Conservation (phyloP, 2,888 invertebrate genomes). For the Matsumyia berberina region DNA sequence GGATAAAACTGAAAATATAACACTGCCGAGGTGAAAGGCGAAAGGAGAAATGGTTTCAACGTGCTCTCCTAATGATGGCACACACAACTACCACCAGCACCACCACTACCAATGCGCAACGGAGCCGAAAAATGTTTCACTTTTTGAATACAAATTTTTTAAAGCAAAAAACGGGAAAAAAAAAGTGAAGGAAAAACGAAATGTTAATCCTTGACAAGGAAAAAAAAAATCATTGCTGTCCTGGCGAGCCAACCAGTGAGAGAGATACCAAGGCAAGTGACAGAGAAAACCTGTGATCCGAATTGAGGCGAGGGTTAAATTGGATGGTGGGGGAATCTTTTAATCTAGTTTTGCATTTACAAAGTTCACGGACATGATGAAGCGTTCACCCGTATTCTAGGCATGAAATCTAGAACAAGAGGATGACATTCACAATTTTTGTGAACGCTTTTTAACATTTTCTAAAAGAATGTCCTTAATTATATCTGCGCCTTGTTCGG, state of each 20-base stretch:
- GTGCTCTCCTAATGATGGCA: conserved; percentile 62
- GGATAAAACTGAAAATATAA: conserved; percentile 63
- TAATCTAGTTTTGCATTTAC: conserved; percentile 67
- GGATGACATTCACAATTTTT: conserved; percentile 56
- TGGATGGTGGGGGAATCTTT: conserved; percentile 71
- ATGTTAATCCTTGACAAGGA: conserved; percentile 60
- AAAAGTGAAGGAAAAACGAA: conserved; percentile 28
- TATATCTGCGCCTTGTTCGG: conserved; percentile 43
- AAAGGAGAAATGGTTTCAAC: conserved; percentile 56
- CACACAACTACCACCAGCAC: conserved; percentile 31
- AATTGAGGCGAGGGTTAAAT: conserved; percentile 69
- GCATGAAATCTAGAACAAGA: conserved; percentile 58
- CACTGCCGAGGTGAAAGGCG: conserved; percentile 45
- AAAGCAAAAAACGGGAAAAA: conserved; percentile 27
- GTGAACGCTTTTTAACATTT: conserved; percentile 32
- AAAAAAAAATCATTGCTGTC: conserved; percentile 37
- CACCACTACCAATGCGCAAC: conserved; percentile 53
- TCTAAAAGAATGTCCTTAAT: conserved; percentile 65
- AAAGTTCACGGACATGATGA: conserved; percentile 72
- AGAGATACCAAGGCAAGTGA: conserved; percentile 58
- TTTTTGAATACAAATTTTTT: conserved; percentile 75
- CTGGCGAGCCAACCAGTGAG: conserved; percentile 43
- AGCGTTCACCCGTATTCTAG: conserved; percentile 69
- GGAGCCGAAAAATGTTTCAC: conserved; percentile 74
- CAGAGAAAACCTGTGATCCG: conserved; percentile 57